Base-by-base conservation (phyloP, 2,888 invertebrate genomes). In the Cyrtodaria siliqua region DNA sequence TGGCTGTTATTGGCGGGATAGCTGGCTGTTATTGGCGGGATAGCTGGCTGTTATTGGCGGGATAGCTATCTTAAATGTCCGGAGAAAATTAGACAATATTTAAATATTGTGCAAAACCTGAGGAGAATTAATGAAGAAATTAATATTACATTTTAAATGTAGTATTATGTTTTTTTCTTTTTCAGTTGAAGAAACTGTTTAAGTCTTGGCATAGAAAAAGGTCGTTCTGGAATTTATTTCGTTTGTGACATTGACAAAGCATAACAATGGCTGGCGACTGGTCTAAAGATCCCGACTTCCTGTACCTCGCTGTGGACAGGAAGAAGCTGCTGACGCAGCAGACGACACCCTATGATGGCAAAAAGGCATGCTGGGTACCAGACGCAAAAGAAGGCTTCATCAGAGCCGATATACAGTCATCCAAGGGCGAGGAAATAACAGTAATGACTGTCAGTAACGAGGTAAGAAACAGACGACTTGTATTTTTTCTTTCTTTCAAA, bases 291-390 rank as follows among this genome's bases (percentile, higher is more conserved):
- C 90, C 91, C 29, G 92, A 92, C 76, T 92, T 90, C 77, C 83
- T 88, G 70, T 93, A 89, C 69, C 88, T 93, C 66, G 90, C 87
- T 44, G 87, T 92, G 4, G 91, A 92, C 84, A 83, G 88, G 52
- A 92, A 92, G 88, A 89, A 89, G 86, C 24, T 91, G 82, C 67
- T 92, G 87, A 87, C 87, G 71, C 90, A 91, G 72, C 89, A 89
- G 83, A 86, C 87, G 29, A 83, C 87, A 71, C 71, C 91, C 29
- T 92, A 89, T 75, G 92, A 92, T 70, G 91, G 90, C 78, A 99
- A 99, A 95, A 99, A 99, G 95, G 97, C 97, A 93, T 98, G 98
- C 95, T 99, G 99, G 99, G 97, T 99, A 87, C 98, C 99, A 91
- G 97, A 97, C 94, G 97, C 98, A 92, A 99, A 98, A 95, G 98